phyloP scores from a whole-genome alignment of 2,113 vertebrate genomes.

The Columbina picui region DNA sequence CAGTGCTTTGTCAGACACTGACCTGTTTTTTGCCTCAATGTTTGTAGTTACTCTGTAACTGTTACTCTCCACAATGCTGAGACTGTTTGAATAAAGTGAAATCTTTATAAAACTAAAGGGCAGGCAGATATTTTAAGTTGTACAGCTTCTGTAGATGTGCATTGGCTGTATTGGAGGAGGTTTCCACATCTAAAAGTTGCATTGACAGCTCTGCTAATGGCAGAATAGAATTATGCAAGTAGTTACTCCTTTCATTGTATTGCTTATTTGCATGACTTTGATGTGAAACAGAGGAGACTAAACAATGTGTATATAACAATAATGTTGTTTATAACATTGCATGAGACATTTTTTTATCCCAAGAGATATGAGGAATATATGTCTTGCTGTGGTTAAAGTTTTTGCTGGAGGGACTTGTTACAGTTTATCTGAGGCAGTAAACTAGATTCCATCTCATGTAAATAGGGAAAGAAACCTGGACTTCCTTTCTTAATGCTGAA shows the following conservation, averaged over 20 bases:
- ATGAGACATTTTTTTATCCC: not conserved
- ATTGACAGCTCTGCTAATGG: not conserved
- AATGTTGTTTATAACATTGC: fast-evolving
- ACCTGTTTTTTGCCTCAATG: not conserved
- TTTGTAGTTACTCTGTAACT: not conserved
- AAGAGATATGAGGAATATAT: not conserved
- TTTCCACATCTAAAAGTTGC: not conserved
- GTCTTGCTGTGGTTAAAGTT: not conserved
- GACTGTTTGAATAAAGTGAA: not conserved
- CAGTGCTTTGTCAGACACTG: not conserved
- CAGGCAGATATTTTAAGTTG: not conserved
- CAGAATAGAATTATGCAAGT: not conserved
- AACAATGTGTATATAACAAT: not conserved
- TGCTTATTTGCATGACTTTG: not conserved
- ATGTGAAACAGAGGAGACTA: not conserved
- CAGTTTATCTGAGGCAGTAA: not conserved
- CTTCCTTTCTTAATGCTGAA: constrained; percentile 12
- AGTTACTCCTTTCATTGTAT: not conserved
- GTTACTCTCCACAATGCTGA: not conserved
- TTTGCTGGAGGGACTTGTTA: not conserved
- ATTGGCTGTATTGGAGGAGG: not conserved
- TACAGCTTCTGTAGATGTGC: not conserved
- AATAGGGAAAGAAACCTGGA: not conserved
- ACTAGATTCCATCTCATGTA: not conserved
- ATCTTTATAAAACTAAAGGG: not conserved